Evolutionary conservation across 2,113 vertebrate species (phyloP).

Genomic region (Microtus pennsylvanicus): DNA sequence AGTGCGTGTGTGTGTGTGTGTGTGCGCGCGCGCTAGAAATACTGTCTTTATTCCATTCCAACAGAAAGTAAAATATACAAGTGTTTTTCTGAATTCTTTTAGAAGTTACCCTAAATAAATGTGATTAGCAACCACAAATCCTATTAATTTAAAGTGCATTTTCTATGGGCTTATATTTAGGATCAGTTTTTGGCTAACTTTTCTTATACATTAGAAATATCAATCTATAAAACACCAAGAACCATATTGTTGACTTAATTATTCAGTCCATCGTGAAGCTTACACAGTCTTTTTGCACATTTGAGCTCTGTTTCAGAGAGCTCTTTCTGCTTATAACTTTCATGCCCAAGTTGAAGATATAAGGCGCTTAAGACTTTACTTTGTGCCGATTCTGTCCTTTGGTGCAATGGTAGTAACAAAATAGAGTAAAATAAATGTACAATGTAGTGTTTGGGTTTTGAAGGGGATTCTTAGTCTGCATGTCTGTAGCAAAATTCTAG

Average conservation of each 20-base stretch:
- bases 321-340: background rate
- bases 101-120: constrained; percentile 29
- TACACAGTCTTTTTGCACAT: background rate
- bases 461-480: background rate
- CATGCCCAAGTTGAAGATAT: background rate
- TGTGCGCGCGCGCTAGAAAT: background rate
- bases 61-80: background rate
- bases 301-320: background rate
- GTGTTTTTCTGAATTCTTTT: background rate
- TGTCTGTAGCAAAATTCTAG: background rate
- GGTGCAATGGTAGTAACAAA: background rate
- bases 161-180: background rate
- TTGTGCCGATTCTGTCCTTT: background rate
- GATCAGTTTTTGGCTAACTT: background rate
- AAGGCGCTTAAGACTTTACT: background rate
- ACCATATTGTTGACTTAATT: background rate
- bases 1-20: background rate
- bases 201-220: background rate
- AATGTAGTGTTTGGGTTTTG: background rate
- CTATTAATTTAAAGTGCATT: background rate
- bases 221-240: background rate
- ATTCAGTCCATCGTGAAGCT: background rate
- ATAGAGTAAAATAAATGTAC: background rate
- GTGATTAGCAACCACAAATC: background rate
- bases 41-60: background rate